Conservation (phyloP, 37 sponge, comb jelly and placozoan genomes). For the Haliclona indistincta region DNA sequence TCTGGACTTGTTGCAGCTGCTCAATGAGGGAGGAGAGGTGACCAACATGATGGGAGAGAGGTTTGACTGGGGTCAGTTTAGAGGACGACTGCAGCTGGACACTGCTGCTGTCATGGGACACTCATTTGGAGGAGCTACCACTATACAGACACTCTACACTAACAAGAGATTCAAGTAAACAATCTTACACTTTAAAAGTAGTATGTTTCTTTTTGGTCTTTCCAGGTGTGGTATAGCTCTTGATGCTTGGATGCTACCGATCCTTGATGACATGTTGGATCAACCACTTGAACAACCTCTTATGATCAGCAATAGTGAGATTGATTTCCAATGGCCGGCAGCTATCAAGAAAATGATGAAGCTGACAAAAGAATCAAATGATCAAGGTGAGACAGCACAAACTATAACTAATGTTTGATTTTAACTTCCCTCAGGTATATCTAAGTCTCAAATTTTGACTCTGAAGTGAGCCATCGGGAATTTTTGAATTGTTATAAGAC, state of each 20-base stretch:
- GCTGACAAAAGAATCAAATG: no score
- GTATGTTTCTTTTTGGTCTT: not conserved
- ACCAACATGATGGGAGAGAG: constrained; percentile 32
- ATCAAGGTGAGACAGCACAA: no score
- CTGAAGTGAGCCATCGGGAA: no score
- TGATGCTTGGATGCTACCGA: constrained; percentile 72
- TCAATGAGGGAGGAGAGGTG: constrained; percentile 50
- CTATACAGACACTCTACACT: constrained; percentile 54
- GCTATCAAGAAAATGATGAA: constrained; percentile 51
- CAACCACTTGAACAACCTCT: constrained; percentile 47
- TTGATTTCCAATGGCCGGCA: constrained; percentile 62
- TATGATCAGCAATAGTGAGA: constrained; percentile 67
- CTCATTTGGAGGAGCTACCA: constrained; percentile 75
- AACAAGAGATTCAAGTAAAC: constrained; percentile 64
- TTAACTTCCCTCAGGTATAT: no score
- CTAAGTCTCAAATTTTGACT: no score
- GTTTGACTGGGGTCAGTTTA: constrained; percentile 56
- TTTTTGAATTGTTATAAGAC: no score
- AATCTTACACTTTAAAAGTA: no score
- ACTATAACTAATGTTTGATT: no score
- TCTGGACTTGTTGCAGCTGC: constrained; percentile 40
- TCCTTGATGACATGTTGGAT: constrained; percentile 45
- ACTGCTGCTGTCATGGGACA: constrained; percentile 68
- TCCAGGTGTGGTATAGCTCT: constrained; percentile 73
- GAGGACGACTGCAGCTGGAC: constrained; percentile 54